Evolutionary conservation across 23 tunicate species (phyloP), one percentile per base, ranked within the genome.

Genomic region (Phallusia fumigata): DNA sequence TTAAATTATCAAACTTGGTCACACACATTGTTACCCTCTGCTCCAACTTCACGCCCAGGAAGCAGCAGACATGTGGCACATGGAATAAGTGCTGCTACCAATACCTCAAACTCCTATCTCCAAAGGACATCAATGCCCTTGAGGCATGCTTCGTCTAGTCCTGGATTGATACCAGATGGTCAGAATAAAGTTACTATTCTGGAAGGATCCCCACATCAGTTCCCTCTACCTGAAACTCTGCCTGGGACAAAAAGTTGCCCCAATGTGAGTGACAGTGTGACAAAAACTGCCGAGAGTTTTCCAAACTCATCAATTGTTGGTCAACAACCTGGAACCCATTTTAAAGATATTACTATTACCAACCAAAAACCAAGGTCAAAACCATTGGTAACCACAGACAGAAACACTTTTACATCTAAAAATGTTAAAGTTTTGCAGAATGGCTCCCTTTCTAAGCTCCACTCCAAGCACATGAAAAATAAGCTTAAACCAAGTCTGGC

Each of bases 361-460:
- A 87, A 87, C 36, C 49, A 74, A 33, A 80, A 32, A n/a, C 90
- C 90, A 19, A 33, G 90, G 50, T 32, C 85, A 0, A 87, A 81
- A 74, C 90, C 50, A 12, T 52, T 87, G 22, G 85, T 87, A 3
- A 69, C 90, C 31, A 32, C 90, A 32, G 75, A 81, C 40, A 30
- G 58, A 69, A 77, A 53, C 21, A 79, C 83, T 5, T 79, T 79
- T 53, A 79, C 83, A 31, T 79, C 83, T 18, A 79, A 79, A 31
- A 79, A 79, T n/a, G 52, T 79, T 12, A 79, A 79, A 52, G 52
- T 53, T 52, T 79, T 50, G 6, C 36, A 31, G 3, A 33, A 31
- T 79, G 83, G 52, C 36, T 53, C 52, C 10, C 13, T 52, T 21
- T 35, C 77, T 12, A 82, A 82, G 33, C 77, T 31, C 13, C 45